phyloP scores from a whole-genome alignment of 1,140 invertebrate species.

The Ceratosolen fusciceps region DNA sequence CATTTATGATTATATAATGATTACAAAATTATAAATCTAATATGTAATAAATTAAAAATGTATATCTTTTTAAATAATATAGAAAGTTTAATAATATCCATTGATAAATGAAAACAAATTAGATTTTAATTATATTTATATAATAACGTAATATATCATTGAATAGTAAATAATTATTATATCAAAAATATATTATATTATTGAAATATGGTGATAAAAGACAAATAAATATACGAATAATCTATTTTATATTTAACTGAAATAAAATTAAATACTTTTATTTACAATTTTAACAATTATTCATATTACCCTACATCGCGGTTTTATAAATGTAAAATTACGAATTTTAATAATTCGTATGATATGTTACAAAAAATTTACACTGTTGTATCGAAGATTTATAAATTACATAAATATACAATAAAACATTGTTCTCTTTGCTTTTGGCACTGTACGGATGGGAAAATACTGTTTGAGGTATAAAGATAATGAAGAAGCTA shows the following conservation, averaged over 20 bases:
- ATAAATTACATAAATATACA: conserved; percentile 53
- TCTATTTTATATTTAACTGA: neutral
- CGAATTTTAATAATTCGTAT: conserved; percentile 6
- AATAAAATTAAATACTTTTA: conserved; percentile 21
- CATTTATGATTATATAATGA: too few relatives aligned
- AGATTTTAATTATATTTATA: too few relatives aligned
- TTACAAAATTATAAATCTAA: too few relatives aligned
- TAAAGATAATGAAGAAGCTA: conserved; percentile 36
- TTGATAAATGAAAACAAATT: too few relatives aligned
- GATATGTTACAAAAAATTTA: conserved; percentile 31
- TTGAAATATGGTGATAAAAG: too few relatives aligned
- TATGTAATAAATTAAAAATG: too few relatives aligned
- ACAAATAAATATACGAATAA: too few relatives aligned
- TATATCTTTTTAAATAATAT: too few relatives aligned
- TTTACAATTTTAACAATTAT: conserved; percentile 31
- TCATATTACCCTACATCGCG: neutral
- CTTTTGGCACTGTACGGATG: conserved; percentile 25
- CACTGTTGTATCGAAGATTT: conserved; percentile 57
- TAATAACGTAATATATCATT: too few relatives aligned
- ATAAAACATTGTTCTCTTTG: conserved; percentile 7
- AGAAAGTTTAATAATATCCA: too few relatives aligned
- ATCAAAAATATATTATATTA: too few relatives aligned
- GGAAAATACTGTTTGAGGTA: conserved; percentile 45
- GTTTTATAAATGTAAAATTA: conserved; percentile 18
- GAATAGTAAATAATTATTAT: too few relatives aligned